phyloP scores from a whole-genome alignment of 1,140 invertebrate genomes.

The Aphis gossypii region DNA sequence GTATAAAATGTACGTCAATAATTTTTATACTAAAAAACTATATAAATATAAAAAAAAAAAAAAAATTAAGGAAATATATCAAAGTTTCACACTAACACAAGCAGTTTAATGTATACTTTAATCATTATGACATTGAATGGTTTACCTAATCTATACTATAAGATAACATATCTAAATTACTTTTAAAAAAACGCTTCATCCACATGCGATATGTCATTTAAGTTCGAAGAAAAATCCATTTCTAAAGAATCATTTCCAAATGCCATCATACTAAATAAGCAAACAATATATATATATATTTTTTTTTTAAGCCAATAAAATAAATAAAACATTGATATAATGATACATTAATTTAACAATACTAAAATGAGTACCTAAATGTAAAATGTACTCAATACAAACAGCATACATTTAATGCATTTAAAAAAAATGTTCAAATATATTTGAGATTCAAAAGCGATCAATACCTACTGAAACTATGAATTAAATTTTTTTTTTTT shows the following conservation, averaged over 20 bases:
- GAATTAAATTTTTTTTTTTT: background rate
- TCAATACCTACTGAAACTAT: slow-evolving; percentile 1
- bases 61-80: slow-evolving; percentile 27
- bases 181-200: slow-evolving; percentile 57
- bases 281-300: slow-evolving; percentile 20
- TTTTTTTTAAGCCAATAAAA: slow-evolving; percentile 43
- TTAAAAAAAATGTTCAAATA: background rate
- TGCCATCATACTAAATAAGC: slow-evolving; percentile 58
- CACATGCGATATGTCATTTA: slow-evolving; percentile 58
- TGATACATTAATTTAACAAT: background rate
- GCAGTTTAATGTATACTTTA: slow-evolving; percentile 33
- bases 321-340: slow-evolving; percentile 42
- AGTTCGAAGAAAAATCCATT: slow-evolving; percentile 56
- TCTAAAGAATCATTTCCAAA: slow-evolving; percentile 57
- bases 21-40: slow-evolving; percentile 7
- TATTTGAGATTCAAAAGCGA: slow-evolving; percentile 36
- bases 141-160: slow-evolving; percentile 45
- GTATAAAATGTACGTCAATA: slow-evolving; percentile 12
- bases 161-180: slow-evolving; percentile 31
- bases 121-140: slow-evolving; percentile 37
- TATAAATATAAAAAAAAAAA: too few species aligned
- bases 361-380: background rate
- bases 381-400: background rate
- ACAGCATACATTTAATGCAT: background rate
- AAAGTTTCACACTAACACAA: slow-evolving; percentile 42